Percentiles rank a stretch among this genome's conserved stretches.
Conservation (phyloP, 2,797 vertebrate genomes). For the Capromys pilorides region DNA sequence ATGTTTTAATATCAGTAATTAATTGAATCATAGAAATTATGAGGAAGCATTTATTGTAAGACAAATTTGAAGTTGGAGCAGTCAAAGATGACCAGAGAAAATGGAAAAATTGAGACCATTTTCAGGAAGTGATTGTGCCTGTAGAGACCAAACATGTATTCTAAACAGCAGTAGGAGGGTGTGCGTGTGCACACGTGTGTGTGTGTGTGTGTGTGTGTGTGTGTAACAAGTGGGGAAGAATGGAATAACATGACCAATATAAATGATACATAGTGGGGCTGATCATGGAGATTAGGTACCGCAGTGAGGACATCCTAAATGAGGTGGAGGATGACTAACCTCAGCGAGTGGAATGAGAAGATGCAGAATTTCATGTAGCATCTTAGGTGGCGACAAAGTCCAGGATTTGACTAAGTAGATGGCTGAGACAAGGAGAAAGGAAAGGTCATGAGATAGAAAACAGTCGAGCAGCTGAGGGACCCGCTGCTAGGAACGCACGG, state of each 20-base stretch:
- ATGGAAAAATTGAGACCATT: neutral
- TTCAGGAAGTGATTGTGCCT: neutral
- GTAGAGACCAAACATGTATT: neutral
- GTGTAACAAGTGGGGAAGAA: neutral
- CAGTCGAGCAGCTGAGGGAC: neutral
- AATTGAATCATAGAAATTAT: neutral
- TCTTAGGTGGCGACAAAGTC: neutral
- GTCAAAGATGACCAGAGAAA: neutral
- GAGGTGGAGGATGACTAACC: neutral
- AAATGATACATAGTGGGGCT: neutral
- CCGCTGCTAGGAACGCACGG: neutral
- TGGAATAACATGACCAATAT: neutral
- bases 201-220: neutral
- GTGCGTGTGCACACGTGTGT: neutral
- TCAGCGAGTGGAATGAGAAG: neutral
- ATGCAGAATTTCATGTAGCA: neutral
- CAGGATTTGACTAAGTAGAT: neutral
- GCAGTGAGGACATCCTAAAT: neutral
- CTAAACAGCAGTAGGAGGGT: neutral
- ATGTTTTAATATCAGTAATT: conserved; percentile 1
- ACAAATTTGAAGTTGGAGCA: neutral
- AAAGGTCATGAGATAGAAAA: neutral
- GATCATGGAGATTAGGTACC: neutral
- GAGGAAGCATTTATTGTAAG: conserved; percentile 12
- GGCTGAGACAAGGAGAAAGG: neutral